These are phyloP conservation scores for Drosophila parthenogenetica DNA, from an alignment of 2,888 invertebrate genomes.

Conservation along the genomic window DNA sequence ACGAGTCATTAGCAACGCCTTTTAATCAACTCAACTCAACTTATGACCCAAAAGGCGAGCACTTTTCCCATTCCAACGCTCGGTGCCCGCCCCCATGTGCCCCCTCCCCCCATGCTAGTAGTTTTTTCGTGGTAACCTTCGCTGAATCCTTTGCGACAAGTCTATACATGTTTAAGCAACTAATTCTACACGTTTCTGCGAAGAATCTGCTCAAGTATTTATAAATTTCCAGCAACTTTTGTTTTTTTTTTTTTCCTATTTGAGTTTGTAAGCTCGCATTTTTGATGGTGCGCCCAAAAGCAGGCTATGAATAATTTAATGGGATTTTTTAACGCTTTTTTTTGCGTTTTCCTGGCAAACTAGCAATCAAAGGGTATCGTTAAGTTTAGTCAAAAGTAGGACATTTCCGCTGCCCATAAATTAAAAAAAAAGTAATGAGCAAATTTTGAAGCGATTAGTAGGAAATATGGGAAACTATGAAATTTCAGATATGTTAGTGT, in stretches of 20 bases:
- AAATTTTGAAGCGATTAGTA: too few species aligned
- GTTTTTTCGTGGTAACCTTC: not conserved
- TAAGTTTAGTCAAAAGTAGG: not conserved
- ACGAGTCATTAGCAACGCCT: slow-evolving; percentile 74
- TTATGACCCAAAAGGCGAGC: slow-evolving; percentile 36
- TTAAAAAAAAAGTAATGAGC: not conserved
- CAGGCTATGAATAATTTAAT: slow-evolving; percentile 26
- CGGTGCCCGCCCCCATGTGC: too few species aligned
- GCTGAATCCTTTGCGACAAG: not conserved
- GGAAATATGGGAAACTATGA: too few species aligned
- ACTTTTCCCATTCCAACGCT: not conserved
- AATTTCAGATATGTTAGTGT: too few species aligned
- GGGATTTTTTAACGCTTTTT: slow-evolving; percentile 11
- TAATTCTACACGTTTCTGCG: not conserved
- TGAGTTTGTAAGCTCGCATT: not conserved
- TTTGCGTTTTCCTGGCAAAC: not conserved
- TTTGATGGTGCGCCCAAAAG: slow-evolving; percentile 17
- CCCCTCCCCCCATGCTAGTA: not conserved
- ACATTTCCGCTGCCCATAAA: not conserved
- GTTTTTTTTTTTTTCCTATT: not conserved
- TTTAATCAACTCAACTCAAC: slow-evolving; percentile 68
- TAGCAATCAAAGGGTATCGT: not conserved
- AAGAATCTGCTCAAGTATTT: slow-evolving; percentile 1
- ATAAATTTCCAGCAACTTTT: not conserved
- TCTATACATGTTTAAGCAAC: slow-evolving; percentile 14